Conservation (phyloP, 2,888 invertebrate genomes). For the Stenurella melanura region DNA sequence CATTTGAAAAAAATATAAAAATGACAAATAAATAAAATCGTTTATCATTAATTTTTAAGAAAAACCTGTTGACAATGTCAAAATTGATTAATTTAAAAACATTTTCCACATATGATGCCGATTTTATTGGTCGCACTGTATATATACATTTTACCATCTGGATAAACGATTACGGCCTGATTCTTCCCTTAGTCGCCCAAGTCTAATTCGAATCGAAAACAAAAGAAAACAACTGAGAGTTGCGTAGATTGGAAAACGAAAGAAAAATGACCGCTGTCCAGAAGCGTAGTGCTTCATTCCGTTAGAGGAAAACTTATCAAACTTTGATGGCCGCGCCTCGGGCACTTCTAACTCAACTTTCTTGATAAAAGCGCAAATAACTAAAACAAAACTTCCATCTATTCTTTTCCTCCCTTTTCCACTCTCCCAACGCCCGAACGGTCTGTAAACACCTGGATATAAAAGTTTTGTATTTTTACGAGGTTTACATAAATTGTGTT, state of each 20-base stretch:
- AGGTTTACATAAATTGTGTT: conserved; percentile 44
- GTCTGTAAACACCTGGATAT: conserved; percentile 68
- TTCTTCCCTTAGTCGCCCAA: neutral
- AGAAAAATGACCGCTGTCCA: conserved; percentile 76
- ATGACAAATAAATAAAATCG: no score
- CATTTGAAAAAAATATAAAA: no score
- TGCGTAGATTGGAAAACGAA: conserved; percentile 74
- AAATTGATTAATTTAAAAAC: no score
- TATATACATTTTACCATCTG: neutral
- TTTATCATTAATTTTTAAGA: no score
- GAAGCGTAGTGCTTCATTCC: conserved; percentile 65
- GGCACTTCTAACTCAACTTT: conserved; percentile 69
- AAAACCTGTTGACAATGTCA: no score
- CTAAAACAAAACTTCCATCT: conserved; percentile 68
- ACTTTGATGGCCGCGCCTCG: conserved; percentile 72
- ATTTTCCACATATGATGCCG: no score
- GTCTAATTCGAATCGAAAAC: conserved; percentile 57
- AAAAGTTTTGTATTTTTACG: conserved; percentile 59
- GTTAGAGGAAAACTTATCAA: conserved; percentile 72
- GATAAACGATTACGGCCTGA: conserved; percentile 1
- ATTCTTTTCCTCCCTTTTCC: conserved; percentile 42
- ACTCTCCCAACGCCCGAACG: conserved; percentile 51
- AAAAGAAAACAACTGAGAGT: conserved; percentile 62
- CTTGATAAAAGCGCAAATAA: conserved; percentile 73
- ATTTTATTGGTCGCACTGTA: no score